A percentile compares a stretch with the other conserved stretches of the same genome.
These are phyloP conservation scores for Platalea minor DNA, from an alignment of 2,797 vertebrate genomes.

Conservation along the genomic window DNA sequence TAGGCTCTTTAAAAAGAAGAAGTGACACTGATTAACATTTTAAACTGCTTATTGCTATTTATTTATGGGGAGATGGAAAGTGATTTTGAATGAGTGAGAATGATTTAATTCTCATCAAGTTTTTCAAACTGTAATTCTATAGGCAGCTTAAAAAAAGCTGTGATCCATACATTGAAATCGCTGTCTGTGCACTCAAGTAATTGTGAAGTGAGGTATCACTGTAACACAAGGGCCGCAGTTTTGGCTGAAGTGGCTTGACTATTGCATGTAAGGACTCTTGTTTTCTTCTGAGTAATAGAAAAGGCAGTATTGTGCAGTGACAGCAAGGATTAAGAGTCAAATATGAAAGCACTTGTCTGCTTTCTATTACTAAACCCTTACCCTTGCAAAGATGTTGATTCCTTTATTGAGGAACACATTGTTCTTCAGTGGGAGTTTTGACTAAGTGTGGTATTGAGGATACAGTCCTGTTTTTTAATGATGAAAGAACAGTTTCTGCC, in stretches of 20 bases:
- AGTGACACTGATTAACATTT: neutral
- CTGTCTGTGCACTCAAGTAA: neutral
- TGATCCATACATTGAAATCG: neutral
- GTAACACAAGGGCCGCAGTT: neutral
- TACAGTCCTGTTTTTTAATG: neutral
- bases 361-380: neutral
- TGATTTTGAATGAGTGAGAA: neutral
- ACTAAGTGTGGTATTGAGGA: neutral
- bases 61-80: neutral
- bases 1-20: neutral
- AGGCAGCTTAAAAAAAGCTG: neutral
- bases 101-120: neutral
- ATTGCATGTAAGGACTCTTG: fast-evolving
- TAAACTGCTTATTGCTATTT: neutral
- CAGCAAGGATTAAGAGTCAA: neutral
- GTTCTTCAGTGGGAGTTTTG: neutral
- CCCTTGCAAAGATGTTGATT: neutral
- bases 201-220: neutral
- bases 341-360: neutral
- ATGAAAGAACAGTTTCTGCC: neutral
- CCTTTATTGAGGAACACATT: neutral
- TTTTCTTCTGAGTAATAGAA: neutral
- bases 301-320: neutral
- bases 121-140: neutral
- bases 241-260: neutral